A percentile compares a stretch with the other conserved stretches of the same genome.
phyloP scores from a whole-genome alignment of 2,888 invertebrate species.

The Teinopalpus imperialis region DNA sequence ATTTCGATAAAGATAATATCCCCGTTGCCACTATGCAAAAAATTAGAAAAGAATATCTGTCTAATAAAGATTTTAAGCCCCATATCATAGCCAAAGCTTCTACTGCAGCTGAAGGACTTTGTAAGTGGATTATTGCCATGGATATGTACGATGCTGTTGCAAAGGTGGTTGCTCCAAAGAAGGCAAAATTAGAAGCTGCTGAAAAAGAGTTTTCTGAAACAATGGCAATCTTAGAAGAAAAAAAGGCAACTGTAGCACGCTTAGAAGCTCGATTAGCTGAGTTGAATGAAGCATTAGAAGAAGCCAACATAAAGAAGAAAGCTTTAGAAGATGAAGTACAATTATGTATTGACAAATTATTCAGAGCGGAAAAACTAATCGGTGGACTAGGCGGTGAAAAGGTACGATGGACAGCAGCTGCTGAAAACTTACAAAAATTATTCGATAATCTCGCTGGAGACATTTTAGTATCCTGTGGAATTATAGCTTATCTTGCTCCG shows the following conservation, averaged over 20 bases:
- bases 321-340: slow-evolving; percentile 88
- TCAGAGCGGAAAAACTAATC: slow-evolving; percentile 93
- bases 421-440: slow-evolving; percentile 86
- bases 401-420: slow-evolving; percentile 90
- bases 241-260: slow-evolving; percentile 88
- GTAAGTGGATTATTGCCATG: slow-evolving; percentile 95
- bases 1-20: slow-evolving; percentile 94
- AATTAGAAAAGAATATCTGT: slow-evolving; percentile 88
- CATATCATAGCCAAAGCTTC: slow-evolving; percentile 93
- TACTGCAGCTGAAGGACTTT: slow-evolving; percentile 95
- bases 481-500: slow-evolving; percentile 94
- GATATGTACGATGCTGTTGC: slow-evolving; percentile 93
- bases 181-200: slow-evolving; percentile 89
- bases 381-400: slow-evolving; percentile 94
- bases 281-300: slow-evolving; percentile 85
- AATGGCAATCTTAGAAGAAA: slow-evolving; percentile 92
- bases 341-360: slow-evolving; percentile 91
- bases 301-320: slow-evolving; percentile 85
- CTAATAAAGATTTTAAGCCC: slow-evolving; percentile 90
- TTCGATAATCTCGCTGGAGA: slow-evolving; percentile 94
- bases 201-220: slow-evolving; percentile 91
- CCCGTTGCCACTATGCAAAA: slow-evolving; percentile 86
- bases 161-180: slow-evolving; percentile 92
- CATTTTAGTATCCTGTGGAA: slow-evolving; percentile 92
- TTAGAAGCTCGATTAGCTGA: slow-evolving; percentile 89